Evolutionary conservation across 2,888 invertebrate species (phyloP), one percentile per base, ranked within the genome.

Genomic region (Megaustenia siamemsis): DNA sequence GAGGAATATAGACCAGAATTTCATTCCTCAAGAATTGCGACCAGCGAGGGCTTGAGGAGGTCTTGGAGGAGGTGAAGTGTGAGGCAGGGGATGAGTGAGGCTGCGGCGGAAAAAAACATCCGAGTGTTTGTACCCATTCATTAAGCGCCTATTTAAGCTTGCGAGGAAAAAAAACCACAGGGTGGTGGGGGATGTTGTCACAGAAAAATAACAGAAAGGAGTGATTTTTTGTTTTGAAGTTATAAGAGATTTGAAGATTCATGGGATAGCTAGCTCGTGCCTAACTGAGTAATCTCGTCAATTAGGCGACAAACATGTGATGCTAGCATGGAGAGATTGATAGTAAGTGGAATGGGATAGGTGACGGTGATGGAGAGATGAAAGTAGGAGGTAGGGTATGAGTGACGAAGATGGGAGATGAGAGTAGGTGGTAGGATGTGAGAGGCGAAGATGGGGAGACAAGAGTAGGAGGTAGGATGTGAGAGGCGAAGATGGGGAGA

Each of bases 301-400:
- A 69, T 69, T 69, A 69, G 69, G 69, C 40, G 69, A 69, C 38
- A 69, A 69, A 69, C 69, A 69, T 40, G 69, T 21, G n/a, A n/a
- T n/a, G 69, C 40, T 10, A 40, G 4, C 40, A 18, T 69, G 4
- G 3, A 40, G 69, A 40, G 24, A 56, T 45, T 45, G 12, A 45
- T 45, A 45, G 12, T 63, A 24, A n/a, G 6, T 24, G 24, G 8
- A 63, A 63, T 63, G n/a, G n/a, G n/a, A n/a, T n/a, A n/a, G n/a
- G n/a, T n/a, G n/a, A 28, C 28, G 21, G 28, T 32, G 15, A 32
- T 2, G 38, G 68, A 6, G 15, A 12, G 38, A 35, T 12, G 35
- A 76, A 5, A 35, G 76, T 49, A 5, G 38, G 49, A 76, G 12
- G 53, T n/a, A n/a, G n/a, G n/a, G n/a, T n/a, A n/a, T n/a, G n/a